Evolutionary conservation across 1,140 invertebrate species (phyloP).

Genomic region (Pygmarrhopalites habei): DNA sequence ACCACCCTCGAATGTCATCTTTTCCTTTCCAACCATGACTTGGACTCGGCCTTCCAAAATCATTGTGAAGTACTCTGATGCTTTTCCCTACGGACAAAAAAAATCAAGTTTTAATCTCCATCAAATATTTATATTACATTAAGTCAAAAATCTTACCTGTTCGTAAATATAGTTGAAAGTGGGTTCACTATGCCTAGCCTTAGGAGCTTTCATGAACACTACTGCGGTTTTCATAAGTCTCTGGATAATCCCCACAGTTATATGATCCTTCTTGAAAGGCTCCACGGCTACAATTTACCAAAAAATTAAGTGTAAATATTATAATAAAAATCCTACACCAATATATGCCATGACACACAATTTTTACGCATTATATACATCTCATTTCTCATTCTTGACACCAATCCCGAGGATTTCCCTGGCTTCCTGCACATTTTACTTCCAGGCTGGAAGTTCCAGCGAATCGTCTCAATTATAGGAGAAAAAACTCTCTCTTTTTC

Average conservation of each 20-base stretch:
- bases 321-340: background rate
- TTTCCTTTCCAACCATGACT: slow-evolving; percentile 45
- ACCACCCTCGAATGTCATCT: slow-evolving; percentile 51
- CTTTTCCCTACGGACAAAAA: background rate
- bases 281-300: slow-evolving; percentile 16
- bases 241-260: slow-evolving; percentile 25
- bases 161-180: slow-evolving; percentile 22
- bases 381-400: no score
- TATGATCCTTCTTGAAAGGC: slow-evolving; percentile 22
- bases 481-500: no score
- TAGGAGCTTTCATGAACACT: slow-evolving; percentile 17
- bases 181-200: slow-evolving; percentile 14
- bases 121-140: no score
- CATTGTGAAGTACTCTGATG: slow-evolving; percentile 48
- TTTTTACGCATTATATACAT: no score
- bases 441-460: no score
- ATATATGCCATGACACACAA: no score
- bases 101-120: no score
- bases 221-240: slow-evolving; percentile 23
- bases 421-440: no score
- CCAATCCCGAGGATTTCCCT: no score
- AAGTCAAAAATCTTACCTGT: slow-evolving; percentile 18
- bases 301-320: background rate
- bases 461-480: no score
- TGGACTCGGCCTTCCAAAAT: slow-evolving; percentile 50